A percentile compares a stretch with the other conserved stretches of the same genome.
Evolutionary conservation across 2,113 vertebrate genomes (phyloP).

Genomic region (Regulus satrapa): DNA sequence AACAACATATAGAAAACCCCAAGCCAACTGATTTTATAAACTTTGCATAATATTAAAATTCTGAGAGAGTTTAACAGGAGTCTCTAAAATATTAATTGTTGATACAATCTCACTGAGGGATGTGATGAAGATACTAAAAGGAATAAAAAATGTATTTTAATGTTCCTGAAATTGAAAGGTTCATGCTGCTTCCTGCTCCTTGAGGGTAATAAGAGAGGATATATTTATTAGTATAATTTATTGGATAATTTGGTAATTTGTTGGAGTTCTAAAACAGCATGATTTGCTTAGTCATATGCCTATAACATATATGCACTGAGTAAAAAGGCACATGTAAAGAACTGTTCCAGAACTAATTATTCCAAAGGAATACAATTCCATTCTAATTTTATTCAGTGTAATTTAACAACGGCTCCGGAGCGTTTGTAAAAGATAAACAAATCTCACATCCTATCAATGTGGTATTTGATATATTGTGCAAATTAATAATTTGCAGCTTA

Average conservation of each 20-base stretch:
- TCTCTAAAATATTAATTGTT: neutral
- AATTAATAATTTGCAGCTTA: neutral
- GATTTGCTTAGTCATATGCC: neutral
- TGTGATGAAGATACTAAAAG: neutral
- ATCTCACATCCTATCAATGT: neutral
- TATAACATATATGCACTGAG: accelerated
- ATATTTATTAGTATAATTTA: neutral
- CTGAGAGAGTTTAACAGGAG: neutral
- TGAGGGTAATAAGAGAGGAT: neutral
- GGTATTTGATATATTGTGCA: neutral
- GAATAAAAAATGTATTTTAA: neutral
- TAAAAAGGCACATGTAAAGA: neutral
- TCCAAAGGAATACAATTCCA: neutral
- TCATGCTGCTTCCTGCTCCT: neutral
- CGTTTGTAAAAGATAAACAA: neutral
- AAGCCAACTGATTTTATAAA: neutral
- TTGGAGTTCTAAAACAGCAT: neutral
- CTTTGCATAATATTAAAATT: neutral
- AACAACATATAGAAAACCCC: neutral
- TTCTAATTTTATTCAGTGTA: neutral
- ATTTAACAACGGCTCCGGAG: neutral
- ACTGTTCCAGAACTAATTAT: neutral
- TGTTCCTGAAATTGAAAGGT: neutral
- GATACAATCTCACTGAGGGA: neutral
- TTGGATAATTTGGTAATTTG: neutral